Conservation (phyloP, 2,113 vertebrate genomes). For the Gadus macrocephalus region DNA sequence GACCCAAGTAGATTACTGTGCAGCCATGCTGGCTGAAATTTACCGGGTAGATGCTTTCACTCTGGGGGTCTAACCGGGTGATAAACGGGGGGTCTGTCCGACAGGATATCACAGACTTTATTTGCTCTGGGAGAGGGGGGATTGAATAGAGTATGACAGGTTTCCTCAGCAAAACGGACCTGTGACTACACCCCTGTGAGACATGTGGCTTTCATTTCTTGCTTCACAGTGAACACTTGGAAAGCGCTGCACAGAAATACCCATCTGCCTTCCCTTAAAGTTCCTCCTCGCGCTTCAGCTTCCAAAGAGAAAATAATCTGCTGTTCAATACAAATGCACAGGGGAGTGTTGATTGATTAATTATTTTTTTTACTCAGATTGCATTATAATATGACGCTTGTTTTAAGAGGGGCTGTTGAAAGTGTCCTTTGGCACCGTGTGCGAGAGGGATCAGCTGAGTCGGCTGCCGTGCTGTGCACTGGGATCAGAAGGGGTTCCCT, state of each 20-base stretch:
- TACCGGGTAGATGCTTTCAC: too few species aligned
- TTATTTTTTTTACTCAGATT: too few species aligned
- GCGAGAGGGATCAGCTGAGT: not conserved
- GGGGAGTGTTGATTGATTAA: too few species aligned
- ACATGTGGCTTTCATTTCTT: constrained; percentile 57
- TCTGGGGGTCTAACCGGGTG: too few species aligned
- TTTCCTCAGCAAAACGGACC: constrained; percentile 35
- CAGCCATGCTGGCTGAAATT: too few species aligned
- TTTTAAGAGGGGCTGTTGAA: too few species aligned
- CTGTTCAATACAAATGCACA: too few species aligned
- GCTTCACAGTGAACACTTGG: constrained; percentile 33
- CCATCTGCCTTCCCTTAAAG: not conserved
- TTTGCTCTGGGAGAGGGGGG: constrained; percentile 61
- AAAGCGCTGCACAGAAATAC: constrained; percentile 30
- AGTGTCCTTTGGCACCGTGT: not conserved
- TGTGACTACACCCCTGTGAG: constrained; percentile 43
- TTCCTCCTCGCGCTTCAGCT: too few species aligned
- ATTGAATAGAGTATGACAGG: constrained; percentile 20
- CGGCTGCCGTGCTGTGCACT: not conserved
- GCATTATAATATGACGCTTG: too few species aligned
- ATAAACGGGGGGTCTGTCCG: constrained; percentile 21
- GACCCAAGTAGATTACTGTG: too few species aligned
- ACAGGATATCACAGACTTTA: constrained; percentile 55
- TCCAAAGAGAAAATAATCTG: too few species aligned
- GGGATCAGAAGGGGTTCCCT: not conserved